Conservation (phyloP, 1,140 invertebrate genomes). For the Arion vulgaris region DNA sequence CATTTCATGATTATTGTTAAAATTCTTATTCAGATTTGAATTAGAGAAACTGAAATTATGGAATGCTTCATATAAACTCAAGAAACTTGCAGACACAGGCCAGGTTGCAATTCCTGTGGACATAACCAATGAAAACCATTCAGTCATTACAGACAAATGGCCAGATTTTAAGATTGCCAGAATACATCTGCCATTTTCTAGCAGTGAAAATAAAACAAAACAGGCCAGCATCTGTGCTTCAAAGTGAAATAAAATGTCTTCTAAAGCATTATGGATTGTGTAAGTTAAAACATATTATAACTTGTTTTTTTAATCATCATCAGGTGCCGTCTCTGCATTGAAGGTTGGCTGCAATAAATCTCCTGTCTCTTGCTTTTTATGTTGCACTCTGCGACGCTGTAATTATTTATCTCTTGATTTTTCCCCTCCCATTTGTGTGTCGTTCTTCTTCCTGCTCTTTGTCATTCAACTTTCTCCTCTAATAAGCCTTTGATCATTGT, state of each 20-base stretch:
- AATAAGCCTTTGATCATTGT: too few relatives aligned
- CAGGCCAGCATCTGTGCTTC: constrained; percentile 46
- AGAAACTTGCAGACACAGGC: constrained; percentile 35
- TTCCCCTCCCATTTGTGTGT: background rate
- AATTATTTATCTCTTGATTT: background rate
- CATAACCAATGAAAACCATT: background rate
- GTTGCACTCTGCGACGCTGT: too few relatives aligned
- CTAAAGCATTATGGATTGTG: constrained; percentile 29
- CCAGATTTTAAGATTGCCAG: constrained; percentile 21
- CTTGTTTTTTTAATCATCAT: too few relatives aligned
- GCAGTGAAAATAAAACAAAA: constrained; percentile 37
- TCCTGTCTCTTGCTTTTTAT: background rate
- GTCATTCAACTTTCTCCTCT: too few relatives aligned
- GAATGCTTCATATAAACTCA: constrained; percentile 49
- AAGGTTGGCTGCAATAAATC: too few relatives aligned
- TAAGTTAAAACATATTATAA: too few relatives aligned
- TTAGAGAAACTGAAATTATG: constrained; percentile 42
- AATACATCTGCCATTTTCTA: constrained; percentile 45
- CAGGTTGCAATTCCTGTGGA: constrained; percentile 54
- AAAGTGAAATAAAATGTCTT: constrained; percentile 34
- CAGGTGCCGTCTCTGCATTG: too few relatives aligned
- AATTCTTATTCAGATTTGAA: constrained; percentile 39
- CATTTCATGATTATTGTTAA: too few relatives aligned
- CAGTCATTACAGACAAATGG: background rate
- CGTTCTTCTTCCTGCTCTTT: background rate